Percentiles rank a stretch among this genome's conserved stretches.
Evolutionary conservation across 2,113 vertebrate species (phyloP).

Genomic region (Calyptommatus sinebrachiatus): DNA sequence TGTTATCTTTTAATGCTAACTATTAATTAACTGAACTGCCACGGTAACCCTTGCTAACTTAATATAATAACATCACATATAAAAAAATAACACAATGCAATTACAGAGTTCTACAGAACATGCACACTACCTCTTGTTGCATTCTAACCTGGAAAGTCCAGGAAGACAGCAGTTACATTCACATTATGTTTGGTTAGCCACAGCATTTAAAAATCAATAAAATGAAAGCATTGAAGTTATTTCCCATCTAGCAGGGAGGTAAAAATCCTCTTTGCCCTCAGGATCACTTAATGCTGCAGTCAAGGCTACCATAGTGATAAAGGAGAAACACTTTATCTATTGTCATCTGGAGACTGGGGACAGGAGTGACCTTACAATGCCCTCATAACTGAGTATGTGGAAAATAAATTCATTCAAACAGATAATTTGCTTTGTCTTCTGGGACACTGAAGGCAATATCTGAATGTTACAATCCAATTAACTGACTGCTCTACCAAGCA

Average conservation of each 20-base stretch:
- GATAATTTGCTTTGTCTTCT: slow-evolving; percentile 16
- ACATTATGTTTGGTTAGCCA: slow-evolving; percentile 35
- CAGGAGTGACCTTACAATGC: slow-evolving; percentile 42
- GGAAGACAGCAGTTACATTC: slow-evolving; percentile 30
- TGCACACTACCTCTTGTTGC: slow-evolving; percentile 14
- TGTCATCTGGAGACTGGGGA: not conserved
- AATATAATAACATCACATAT: not conserved
- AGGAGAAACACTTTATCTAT: slow-evolving; percentile 31
- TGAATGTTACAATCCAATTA: not conserved
- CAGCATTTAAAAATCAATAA: slow-evolving; percentile 45
- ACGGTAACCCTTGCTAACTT: slow-evolving; percentile 5
- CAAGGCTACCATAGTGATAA: slow-evolving; percentile 10
- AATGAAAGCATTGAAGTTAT: not conserved
- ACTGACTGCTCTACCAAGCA: slow-evolving; percentile 3
- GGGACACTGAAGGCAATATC: slow-evolving; percentile 17
- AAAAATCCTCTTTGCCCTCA: slow-evolving; percentile 10
- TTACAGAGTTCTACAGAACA: not conserved
- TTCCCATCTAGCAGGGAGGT: not conserved
- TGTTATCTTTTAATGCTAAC: not conserved
- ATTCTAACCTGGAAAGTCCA: slow-evolving; percentile 19
- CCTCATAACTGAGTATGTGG: not conserved
- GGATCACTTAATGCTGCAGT: not conserved
- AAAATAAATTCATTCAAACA: slow-evolving; percentile 41
- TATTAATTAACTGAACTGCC: not conserved
- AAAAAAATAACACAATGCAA: slow-evolving; percentile 1